Conservation (phyloP, 2,113 vertebrate genomes). For the Nicator chloris region DNA sequence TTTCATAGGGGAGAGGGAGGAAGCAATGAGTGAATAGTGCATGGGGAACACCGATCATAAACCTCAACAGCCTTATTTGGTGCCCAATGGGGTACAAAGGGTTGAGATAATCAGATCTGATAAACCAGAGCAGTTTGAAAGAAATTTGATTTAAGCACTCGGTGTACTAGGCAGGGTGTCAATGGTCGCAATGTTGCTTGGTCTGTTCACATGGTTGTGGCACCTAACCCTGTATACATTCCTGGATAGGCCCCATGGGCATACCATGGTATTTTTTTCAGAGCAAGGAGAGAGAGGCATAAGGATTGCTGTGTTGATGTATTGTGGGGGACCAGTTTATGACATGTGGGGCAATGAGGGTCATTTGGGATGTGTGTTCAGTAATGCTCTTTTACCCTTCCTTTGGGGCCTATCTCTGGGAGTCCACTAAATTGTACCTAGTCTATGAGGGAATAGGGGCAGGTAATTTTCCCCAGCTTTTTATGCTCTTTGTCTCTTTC, state of each 20-base stretch:
- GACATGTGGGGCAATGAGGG: not conserved
- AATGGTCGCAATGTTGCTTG: not conserved
- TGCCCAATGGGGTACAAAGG: not conserved
- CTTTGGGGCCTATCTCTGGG: not conserved
- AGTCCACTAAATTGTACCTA: not conserved
- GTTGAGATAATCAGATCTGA: not conserved
- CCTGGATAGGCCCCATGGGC: not conserved
- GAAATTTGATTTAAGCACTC: not conserved
- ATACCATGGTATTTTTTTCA: not conserved
- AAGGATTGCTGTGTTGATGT: not conserved
- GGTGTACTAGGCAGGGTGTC: not conserved
- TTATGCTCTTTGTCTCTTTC: not conserved
- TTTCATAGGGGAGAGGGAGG: not conserved
- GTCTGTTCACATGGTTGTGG: not conserved
- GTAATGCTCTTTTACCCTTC: not conserved
- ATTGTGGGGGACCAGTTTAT: not conserved
- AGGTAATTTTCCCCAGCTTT: not conserved
- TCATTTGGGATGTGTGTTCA: not conserved
- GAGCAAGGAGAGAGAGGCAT: not conserved
- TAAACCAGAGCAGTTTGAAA: not conserved
- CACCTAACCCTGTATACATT: not conserved
- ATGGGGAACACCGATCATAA: fast-evolving
- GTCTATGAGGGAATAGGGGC: not conserved
- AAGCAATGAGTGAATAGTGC: not conserved
- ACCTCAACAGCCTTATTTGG: not conserved